Evolutionary conservation across 2,113 vertebrate genomes (phyloP).

Genomic region (Rhynchopsitta pachyrhyncha): DNA sequence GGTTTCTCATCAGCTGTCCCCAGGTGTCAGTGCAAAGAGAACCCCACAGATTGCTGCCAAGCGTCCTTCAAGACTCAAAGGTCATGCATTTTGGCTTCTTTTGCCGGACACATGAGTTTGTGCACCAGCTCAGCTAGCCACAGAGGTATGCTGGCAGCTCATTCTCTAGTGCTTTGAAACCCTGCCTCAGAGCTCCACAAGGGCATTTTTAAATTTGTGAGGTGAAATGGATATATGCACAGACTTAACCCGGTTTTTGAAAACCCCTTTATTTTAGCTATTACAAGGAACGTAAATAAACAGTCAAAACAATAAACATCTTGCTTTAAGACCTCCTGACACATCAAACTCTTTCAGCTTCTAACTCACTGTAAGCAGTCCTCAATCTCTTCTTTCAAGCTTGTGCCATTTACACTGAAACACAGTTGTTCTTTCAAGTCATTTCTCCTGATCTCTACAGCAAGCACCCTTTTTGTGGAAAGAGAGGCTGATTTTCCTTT

Average conservation of each 20-base stretch:
- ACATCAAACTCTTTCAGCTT: neutral
- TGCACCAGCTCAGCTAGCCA: neutral
- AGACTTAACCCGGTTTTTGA: neutral
- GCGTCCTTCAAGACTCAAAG: neutral
- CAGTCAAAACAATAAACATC: neutral
- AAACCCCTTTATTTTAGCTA: neutral
- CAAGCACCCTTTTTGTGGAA: neutral
- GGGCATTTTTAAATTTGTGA: neutral
- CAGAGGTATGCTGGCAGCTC: neutral
- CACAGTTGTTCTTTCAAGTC: neutral
- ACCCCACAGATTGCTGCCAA: fast-evolving
- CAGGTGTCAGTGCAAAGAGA: neutral
- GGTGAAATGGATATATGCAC: neutral
- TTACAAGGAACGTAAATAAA: neutral
- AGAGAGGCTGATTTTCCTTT: neutral
- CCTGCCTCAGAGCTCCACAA: neutral
- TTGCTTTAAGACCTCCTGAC: neutral
- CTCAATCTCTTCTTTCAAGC: neutral
- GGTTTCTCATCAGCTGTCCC: neutral
- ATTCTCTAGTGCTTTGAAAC: neutral
- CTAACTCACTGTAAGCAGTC: neutral
- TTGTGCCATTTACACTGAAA: neutral
- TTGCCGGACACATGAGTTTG: fast-evolving
- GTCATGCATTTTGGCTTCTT: neutral
- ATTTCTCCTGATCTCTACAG: neutral